These are phyloP conservation scores for Campoletis sonorensis DNA, from an alignment of 1,140 invertebrate species.

Conservation along the genomic window DNA sequence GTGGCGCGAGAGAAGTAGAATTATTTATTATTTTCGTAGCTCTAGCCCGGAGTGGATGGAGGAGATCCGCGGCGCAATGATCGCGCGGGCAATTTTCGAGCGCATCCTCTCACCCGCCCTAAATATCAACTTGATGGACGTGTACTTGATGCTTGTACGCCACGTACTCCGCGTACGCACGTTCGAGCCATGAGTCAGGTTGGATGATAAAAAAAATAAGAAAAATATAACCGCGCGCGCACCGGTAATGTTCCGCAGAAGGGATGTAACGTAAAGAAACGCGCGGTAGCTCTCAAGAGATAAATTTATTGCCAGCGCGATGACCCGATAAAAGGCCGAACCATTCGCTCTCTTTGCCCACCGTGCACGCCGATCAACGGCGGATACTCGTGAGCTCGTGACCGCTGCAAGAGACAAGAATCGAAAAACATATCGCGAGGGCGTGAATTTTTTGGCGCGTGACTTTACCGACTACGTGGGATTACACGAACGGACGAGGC, in stretches of 20 bases:
- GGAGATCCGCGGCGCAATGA: no score
- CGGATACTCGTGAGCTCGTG: no score
- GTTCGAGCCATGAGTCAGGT: no score
- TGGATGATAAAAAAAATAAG: not conserved
- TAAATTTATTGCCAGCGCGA: slow-evolving; percentile 64
- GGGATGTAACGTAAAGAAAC: not conserved
- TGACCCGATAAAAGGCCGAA: slow-evolving; percentile 62
- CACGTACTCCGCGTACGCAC: no score
- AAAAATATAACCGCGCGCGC: slow-evolving; percentile 59
- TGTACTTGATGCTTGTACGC: no score
- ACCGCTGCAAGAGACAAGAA: not conserved
- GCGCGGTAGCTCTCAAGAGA: slow-evolving; percentile 52
- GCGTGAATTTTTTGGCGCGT: not conserved
- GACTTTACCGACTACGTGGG: not conserved
- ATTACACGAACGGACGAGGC: not conserved
- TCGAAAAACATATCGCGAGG: not conserved
- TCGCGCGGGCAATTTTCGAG: no score
- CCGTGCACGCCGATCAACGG: not conserved
- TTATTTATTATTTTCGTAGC: no score
- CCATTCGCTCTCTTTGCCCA: not conserved
- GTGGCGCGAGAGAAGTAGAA: no score
- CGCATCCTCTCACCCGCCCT: no score
- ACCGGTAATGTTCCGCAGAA: slow-evolving; percentile 63
- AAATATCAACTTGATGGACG: no score
- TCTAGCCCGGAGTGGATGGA: no score